phyloP scores from a whole-genome alignment of 2,797 vertebrate genomes.

The Neosilurus mollespiculum region DNA sequence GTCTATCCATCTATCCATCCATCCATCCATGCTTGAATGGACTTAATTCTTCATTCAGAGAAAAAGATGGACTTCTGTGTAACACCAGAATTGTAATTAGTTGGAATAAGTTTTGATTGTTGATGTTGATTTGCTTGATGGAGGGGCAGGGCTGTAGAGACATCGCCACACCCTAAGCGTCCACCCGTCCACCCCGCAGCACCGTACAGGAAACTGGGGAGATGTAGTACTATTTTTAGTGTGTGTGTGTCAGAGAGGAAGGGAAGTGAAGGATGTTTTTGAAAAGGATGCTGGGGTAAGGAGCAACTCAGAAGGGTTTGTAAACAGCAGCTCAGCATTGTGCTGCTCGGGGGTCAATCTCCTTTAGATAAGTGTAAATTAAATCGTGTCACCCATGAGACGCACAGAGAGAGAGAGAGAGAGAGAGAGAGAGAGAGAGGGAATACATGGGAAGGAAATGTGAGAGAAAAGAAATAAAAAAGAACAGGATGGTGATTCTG shows the following conservation, averaged over 20 bases:
- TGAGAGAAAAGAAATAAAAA: background rate
- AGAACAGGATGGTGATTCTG: background rate
- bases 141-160: background rate
- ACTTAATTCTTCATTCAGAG: background rate
- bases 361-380: constrained; percentile 39
- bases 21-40: background rate
- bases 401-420: constrained; percentile 16
- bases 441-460: background rate
- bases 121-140: background rate
- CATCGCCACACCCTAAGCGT: background rate
- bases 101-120: background rate
- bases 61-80: background rate
- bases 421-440: background rate
- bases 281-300: constrained; percentile 11
- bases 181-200: no score
- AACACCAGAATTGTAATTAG: background rate
- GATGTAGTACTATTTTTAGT: background rate
- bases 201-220: background rate
- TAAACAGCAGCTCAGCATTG: constrained; percentile 45
- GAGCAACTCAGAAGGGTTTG: constrained; percentile 20
- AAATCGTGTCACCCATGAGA: constrained; percentile 33
- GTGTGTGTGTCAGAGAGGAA: background rate
- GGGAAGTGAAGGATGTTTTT: constrained; percentile 19
- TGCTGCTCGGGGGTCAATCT: constrained; percentile 34
- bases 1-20: no score